Conservation (phyloP, 2,888 invertebrate genomes). For the Ormyrus thymus region DNA sequence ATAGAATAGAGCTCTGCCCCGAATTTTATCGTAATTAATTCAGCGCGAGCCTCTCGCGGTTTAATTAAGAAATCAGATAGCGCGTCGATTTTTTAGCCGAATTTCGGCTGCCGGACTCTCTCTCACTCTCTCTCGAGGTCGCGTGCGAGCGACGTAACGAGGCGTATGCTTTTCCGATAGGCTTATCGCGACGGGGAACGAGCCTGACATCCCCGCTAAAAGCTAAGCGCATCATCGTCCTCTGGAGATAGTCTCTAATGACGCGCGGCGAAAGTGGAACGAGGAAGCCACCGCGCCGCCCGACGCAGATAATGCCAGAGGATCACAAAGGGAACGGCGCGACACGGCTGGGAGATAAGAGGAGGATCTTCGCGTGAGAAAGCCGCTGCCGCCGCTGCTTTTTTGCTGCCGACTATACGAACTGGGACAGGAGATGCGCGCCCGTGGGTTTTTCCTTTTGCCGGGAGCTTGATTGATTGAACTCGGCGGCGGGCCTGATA, state of each 20-base stretch:
- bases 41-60: not conserved
- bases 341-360: slow-evolving; percentile 15
- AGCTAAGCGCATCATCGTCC: slow-evolving; percentile 40
- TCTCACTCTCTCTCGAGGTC: too few species aligned
- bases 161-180: slow-evolving; percentile 35
- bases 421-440: too few species aligned
- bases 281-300: not conserved
- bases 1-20: not conserved
- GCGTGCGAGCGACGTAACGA: slow-evolving; percentile 26
- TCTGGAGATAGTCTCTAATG: slow-evolving; percentile 42
- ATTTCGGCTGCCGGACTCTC: slow-evolving; percentile 5
- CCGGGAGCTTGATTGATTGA: slow-evolving; percentile 21
- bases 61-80: slow-evolving; percentile 50
- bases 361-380: slow-evolving; percentile 14
- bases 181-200: slow-evolving; percentile 31
- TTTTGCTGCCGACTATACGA: not conserved
- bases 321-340: slow-evolving; percentile 32
- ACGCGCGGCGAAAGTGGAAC: not conserved
- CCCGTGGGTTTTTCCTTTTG: not conserved
- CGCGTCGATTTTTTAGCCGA: slow-evolving; percentile 27
- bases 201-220: slow-evolving; percentile 41
- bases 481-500: not conserved
- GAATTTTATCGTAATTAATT: slow-evolving; percentile 48
- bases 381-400: not conserved
- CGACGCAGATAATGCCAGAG: not conserved